A percentile compares a stretch with the other conserved stretches of the same genome.
phyloP scores from a whole-genome alignment of 2,888 invertebrate species.

The Andrena praecox region DNA sequence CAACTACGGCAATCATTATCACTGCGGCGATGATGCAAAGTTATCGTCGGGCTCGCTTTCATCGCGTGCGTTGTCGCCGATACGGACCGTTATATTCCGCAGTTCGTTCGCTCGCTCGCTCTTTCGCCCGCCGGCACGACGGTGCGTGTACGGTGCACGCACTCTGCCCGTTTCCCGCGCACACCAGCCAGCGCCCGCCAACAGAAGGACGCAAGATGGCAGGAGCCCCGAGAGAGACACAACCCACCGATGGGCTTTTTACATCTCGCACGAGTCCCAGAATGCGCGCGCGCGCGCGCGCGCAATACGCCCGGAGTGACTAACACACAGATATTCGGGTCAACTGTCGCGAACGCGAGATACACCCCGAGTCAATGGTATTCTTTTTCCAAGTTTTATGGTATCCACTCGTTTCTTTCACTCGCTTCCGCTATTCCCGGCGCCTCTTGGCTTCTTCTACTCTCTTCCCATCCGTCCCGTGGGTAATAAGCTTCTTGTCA shows the following conservation, averaged over 20 bases:
- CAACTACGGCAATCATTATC: conserved; percentile 53
- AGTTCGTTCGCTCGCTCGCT: conserved; percentile 12
- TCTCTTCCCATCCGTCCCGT: conserved; percentile 48
- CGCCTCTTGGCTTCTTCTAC: conserved; percentile 18
- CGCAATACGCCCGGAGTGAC: conserved; percentile 1
- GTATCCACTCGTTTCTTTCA: conserved; percentile 16
- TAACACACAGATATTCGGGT: conserved; percentile 9
- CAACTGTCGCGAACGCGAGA: conserved; percentile 12
- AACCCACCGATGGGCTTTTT: background rate
- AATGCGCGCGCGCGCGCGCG: conserved; percentile 3
- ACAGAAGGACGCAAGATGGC: conserved; percentile 51
- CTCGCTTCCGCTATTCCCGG: conserved; percentile 1
- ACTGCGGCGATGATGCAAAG: conserved; percentile 47
- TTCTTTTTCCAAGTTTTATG: conserved; percentile 10
- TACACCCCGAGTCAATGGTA: conserved; percentile 1
- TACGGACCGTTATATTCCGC: conserved; percentile 48
- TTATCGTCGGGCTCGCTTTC: conserved; percentile 54
- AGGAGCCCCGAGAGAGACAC: conserved; percentile 34
- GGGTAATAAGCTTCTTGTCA: conserved; percentile 17
- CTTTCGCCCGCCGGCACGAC: background rate
- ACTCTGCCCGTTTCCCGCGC: conserved; percentile 53
- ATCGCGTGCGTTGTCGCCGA: conserved; percentile 39
- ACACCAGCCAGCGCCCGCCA: conserved; percentile 48
- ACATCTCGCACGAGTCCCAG: background rate
- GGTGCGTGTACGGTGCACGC: conserved; percentile 55